A percentile compares a stretch with the other conserved stretches of the same genome.
Conservation (phyloP, 2,888 invertebrate genomes). For the Cabera pusaria region DNA sequence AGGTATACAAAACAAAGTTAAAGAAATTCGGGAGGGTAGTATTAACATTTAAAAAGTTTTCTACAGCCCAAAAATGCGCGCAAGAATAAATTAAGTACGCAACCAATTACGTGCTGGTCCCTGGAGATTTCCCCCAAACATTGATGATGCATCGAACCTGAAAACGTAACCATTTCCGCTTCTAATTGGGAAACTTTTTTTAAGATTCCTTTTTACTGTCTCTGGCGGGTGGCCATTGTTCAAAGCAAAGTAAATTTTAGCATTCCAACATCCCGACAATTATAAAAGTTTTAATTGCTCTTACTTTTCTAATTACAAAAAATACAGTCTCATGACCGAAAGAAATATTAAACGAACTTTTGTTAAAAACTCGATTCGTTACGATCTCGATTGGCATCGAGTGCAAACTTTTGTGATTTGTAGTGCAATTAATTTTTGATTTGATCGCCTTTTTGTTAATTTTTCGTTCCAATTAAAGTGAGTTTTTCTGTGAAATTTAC, state of each 20-base stretch:
- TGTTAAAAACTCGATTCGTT: constrained; percentile 33
- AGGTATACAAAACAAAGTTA: too few species aligned
- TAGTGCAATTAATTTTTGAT: constrained; percentile 25
- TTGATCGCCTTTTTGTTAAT: constrained; percentile 9
- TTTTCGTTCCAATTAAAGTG: constrained; percentile 7
- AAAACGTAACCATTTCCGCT: constrained; percentile 54
- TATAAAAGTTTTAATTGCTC: constrained; percentile 82
- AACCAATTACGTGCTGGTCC: constrained; percentile 5
- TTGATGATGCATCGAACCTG: constrained; percentile 54
- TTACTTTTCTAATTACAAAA: constrained; percentile 80
- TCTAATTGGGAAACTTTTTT: constrained; percentile 75
- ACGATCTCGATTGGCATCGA: constrained; percentile 28
- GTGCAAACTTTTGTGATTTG: constrained; percentile 24
- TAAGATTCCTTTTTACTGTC: constrained; percentile 74
- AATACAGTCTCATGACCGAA: constrained; percentile 70
- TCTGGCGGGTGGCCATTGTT: constrained; percentile 71
- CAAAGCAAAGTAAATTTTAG: constrained; percentile 73
- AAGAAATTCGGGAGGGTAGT: too few species aligned
- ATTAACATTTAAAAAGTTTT: too few species aligned
- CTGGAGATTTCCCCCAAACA: constrained; percentile 12
- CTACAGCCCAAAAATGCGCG: too few species aligned
- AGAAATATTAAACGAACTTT: constrained; percentile 54
- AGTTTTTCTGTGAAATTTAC: not conserved
- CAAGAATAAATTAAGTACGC: too few species aligned
- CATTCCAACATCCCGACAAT: constrained; percentile 72